phyloP scores from a whole-genome alignment of 2,797 vertebrate species.

The Cirrhinus molitorella region DNA sequence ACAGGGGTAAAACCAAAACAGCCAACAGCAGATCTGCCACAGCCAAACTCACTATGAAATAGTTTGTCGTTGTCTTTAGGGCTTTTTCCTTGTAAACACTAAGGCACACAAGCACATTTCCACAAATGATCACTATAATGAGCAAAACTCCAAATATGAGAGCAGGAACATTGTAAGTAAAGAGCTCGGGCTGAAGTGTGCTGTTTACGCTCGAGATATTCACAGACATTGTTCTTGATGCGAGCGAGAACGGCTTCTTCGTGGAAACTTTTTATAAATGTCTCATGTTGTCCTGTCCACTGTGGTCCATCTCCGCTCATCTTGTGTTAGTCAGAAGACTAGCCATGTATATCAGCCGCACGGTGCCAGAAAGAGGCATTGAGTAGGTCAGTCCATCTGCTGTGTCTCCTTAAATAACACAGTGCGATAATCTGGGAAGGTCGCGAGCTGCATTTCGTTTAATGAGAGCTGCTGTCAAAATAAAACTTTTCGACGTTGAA shows the following conservation, averaged over 20 bases:
- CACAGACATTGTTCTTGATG: constrained; percentile 68
- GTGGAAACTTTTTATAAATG: constrained; percentile 32
- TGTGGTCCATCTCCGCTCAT: constrained; percentile 2
- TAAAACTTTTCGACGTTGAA: background rate
- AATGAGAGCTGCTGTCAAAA: background rate
- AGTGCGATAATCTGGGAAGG: background rate
- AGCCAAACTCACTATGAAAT: constrained; percentile 94
- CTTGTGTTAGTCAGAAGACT: background rate
- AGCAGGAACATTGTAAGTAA: constrained; percentile 76
- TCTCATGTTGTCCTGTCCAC: background rate
- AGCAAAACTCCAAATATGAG: constrained; percentile 85
- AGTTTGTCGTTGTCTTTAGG: constrained; percentile 96
- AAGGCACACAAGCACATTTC: constrained; percentile 91
- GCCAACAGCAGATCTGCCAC: constrained; percentile 92
- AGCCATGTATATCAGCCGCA: constrained; percentile 1
- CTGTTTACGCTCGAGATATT: constrained; percentile 68
- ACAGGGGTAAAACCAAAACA: constrained; percentile 92
- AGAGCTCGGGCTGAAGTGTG: background rate
- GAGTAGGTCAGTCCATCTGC: background rate
- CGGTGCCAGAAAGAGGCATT: background rate
- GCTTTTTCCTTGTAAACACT: constrained; percentile 91
- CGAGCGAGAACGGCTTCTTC: constrained; percentile 18
- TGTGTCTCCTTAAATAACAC: background rate
- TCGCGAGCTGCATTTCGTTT: background rate
- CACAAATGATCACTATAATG: constrained; percentile 87